Evolutionary conservation across 2,888 invertebrate genomes (phyloP).

Genomic region (Scelioninae gen. 2): DNA sequence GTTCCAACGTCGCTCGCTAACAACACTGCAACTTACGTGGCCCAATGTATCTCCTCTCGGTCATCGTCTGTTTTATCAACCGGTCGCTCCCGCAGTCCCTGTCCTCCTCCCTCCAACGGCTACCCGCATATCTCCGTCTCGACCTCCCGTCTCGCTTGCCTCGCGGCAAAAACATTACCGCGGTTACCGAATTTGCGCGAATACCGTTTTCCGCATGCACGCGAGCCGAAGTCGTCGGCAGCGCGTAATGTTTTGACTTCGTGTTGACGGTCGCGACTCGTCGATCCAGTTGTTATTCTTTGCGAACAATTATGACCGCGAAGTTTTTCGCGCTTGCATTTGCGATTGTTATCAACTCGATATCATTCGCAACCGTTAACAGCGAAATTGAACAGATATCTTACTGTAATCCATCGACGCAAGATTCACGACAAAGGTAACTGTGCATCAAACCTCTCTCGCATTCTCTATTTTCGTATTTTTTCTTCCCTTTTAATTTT

Average conservation of each 20-base stretch:
- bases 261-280: not conserved
- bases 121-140: conserved; percentile 5
- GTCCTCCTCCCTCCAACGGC: not conserved
- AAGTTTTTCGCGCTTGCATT: conserved; percentile 1
- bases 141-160: no score
- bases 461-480: not conserved
- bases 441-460: no score
- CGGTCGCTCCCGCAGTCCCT: not conserved
- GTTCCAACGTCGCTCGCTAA: conserved; percentile 11
- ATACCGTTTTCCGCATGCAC: not conserved
- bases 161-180: no score
- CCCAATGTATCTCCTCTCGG: not conserved
- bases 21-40: conserved; percentile 15
- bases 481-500: not conserved
- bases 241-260: conserved; percentile 15
- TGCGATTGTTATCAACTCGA: not conserved
- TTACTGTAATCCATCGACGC: conserved; percentile 26
- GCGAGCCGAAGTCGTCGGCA: not conserved
- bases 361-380: conserved; percentile 21
- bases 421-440: conserved; percentile 24
- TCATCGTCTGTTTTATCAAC: conserved; percentile 8
- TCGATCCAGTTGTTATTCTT: not conserved
- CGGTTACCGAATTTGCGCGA: not conserved
- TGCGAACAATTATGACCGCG: conserved; percentile 6
- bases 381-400: conserved; percentile 33